Base-by-base conservation (phyloP, 2,888 invertebrate genomes). In the Lasioglossum oenotherae region DNA sequence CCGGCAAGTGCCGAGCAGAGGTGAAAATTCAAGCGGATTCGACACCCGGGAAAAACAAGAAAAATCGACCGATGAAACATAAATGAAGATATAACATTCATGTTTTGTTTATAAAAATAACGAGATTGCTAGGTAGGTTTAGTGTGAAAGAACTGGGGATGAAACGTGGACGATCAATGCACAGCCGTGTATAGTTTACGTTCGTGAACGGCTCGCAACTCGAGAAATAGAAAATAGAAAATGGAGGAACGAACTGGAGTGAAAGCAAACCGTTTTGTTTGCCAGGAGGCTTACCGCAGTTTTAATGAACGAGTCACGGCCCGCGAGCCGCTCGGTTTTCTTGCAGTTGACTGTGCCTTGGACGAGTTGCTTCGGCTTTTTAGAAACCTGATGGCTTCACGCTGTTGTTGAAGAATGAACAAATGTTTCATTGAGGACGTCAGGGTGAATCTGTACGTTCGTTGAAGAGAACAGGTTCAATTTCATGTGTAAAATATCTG, bases 151-250 rank as follows among this genome's bases (percentile, higher is more conserved):
- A 12, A 12, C 44, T 76, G 73, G 67, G 41, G 80, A 53, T 76
- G 74, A 69, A 64, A n/a, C 71, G 69, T 8, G 71, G 23, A n/a
- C 38, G 23, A 67, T 23, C 35, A 41, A 64, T 6, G 60, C 41
- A 44, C 1, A 44, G 53, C 69, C 46, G 75, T 38, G 71, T 41
- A 73, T n/a, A 78, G 81, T 84, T 86, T 74, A 75, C 41, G 85
- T 78, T 67, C 57, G 80, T 88, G 81, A 86, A 82, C 85, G 84
- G 76, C 73, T 49, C 69, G 53, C 81, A 73, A 60, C 46, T 80
- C 38, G 78, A 80, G 86, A 82, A 85, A 85, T 87, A 82, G 85
- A 88, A 84, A 90, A 89, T 87, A 85, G 88, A 88, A 88, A 90
- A 86, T 89, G 78, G 85, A 86, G 57, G 82, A 83, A 46, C 49